Conservation (phyloP, 2,888 invertebrate species). For the Luperina nickerlii region DNA sequence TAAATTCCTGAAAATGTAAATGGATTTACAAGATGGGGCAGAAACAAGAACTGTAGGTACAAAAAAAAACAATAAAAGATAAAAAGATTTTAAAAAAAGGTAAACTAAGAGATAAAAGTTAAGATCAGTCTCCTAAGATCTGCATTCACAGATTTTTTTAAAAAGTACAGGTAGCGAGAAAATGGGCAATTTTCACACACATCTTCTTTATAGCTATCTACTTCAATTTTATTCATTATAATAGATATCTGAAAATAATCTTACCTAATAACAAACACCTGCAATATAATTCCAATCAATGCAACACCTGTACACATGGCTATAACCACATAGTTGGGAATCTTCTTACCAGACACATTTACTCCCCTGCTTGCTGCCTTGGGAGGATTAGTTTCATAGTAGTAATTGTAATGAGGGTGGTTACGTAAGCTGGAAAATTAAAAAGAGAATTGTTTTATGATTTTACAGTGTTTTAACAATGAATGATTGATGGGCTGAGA, state of each 20-base stretch:
- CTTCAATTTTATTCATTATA: not conserved
- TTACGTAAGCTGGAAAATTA: slow-evolving; percentile 74
- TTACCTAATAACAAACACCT: slow-evolving; percentile 91
- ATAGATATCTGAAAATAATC: not conserved
- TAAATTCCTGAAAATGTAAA: slow-evolving; percentile 84
- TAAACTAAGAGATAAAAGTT: too few relatives aligned
- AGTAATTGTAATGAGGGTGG: slow-evolving; percentile 76
- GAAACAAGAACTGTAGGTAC: not conserved
- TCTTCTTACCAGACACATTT: slow-evolving; percentile 75
- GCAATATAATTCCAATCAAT: slow-evolving; percentile 90
- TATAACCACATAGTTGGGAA: slow-evolving; percentile 92
- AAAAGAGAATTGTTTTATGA: not conserved
- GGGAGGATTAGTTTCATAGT: slow-evolving; percentile 69
- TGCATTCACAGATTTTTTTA: too few relatives aligned
- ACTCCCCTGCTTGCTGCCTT: not conserved
- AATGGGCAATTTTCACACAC: too few relatives aligned
- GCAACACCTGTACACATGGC: slow-evolving; percentile 90
- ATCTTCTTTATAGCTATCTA: not conserved
- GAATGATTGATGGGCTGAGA: not conserved
- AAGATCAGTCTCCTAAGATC: too few relatives aligned
- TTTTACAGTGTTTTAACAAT: not conserved
- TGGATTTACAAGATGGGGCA: not conserved
- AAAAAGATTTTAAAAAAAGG: too few relatives aligned
- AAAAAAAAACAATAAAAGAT: not conserved
- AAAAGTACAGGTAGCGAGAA: too few relatives aligned